Evolutionary conservation across 2,888 invertebrate genomes (phyloP).

Genomic region (Helleia helle): DNA sequence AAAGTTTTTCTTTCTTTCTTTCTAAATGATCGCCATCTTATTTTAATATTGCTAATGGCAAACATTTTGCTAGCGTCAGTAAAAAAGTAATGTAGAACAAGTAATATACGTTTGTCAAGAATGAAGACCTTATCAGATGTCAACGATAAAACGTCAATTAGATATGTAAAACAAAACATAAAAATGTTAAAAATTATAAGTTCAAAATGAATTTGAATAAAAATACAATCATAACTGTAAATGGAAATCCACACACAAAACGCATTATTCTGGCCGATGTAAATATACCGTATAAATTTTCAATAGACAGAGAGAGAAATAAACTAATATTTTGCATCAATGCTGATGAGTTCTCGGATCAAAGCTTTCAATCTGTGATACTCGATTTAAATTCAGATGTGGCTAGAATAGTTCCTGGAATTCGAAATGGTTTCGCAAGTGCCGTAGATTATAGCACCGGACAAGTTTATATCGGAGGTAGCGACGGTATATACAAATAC

Average conservation of each 20-base stretch:
- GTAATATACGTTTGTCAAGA: no score
- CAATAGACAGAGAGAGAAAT: constrained; percentile 34
- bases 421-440: constrained; percentile 47
- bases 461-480: constrained; percentile 42
- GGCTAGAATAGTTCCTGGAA: constrained; percentile 34
- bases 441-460: constrained; percentile 39
- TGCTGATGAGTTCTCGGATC: constrained; percentile 45
- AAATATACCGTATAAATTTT: constrained; percentile 44
- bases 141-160: no score
- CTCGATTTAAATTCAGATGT: constrained; percentile 34
- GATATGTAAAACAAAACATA: not conserved
- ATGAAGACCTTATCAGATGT: no score
- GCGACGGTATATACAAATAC: constrained; percentile 44
- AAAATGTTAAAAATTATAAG: not conserved
- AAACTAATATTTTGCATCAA: constrained; percentile 46
- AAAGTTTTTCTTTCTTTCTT: no score
- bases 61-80: no score
- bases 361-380: constrained; percentile 44
- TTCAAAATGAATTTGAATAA: not conserved
- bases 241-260: constrained; percentile 28
- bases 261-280: constrained; percentile 40
- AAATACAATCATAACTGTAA: constrained; percentile 17
- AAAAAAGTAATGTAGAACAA: no score
- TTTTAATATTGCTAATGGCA: no score
- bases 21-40: no score